Base-by-base conservation (phyloP, 35 echinoderm and acorn worm species). In the Apostichopus parvimensis region DNA sequence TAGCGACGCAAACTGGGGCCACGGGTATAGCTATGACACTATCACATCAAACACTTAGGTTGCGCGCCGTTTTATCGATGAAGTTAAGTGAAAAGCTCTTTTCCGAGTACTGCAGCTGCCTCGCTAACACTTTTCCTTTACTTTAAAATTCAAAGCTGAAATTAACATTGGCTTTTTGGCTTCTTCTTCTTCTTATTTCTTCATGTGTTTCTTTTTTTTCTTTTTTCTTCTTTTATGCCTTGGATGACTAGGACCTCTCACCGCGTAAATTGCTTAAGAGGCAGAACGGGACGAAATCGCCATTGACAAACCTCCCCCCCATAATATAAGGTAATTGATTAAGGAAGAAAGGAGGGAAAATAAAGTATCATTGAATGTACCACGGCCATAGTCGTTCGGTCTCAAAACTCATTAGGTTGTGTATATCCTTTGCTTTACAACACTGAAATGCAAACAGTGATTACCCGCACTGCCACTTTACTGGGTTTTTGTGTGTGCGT, bases 231-330 rank as follows among this genome's bases (percentile, higher is more conserved):
- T 61, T 61, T 61, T 61, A 9, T 61, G 7, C 58, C 58, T 61
- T 61, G 58, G 58, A 61, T 61, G 64, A 17, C 81, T 56, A 57
- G 57, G 81, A 84, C 81, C 81, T 56, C 81, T 84, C 81, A 84
- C 81, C 21, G 81, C 81, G 81, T 84, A 84, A 84, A 84, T 84
- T 84, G 81, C 81, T 84, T 84, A 84, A 84, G 81, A 84, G 81
- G 81, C 81, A 84, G 81, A 84, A 59, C 53, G 21, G 81, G 81
- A 58, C 53, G 54, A 84, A 84, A 56, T 84, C n/a, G 54, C 57
- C 55, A 58, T 84, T 56, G 57, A 56, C 20, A 84, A 84, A 84
- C 18, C 57, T 23, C 56, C 81, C 81, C 81, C 81, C 81, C 81
- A 84, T 54, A 54, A 84, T 84, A 5, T 52, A 58, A 54, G 81